Conservation (phyloP, 2,113 vertebrate species). For the Alethe diademata region DNA sequence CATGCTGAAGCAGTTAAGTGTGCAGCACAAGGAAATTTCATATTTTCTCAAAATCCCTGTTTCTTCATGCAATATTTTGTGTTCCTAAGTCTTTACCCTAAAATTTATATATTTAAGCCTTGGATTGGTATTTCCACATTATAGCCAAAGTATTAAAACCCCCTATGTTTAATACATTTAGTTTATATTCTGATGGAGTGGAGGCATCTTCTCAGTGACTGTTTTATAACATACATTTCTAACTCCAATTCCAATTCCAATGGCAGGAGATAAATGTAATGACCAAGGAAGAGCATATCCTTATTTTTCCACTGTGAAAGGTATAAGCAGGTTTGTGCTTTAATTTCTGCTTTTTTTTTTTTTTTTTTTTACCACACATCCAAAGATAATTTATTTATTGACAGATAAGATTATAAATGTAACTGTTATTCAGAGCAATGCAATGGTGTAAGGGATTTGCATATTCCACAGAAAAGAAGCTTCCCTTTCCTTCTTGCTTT, state of each 20-base stretch:
- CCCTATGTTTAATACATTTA: not conserved
- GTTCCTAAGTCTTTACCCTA: not conserved
- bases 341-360: not conserved
- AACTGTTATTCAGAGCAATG: not conserved
- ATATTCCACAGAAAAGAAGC: not conserved
- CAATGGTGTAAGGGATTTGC: not conserved
- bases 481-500: not conserved
- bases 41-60: not conserved
- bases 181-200: accelerated
- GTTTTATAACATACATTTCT: not conserved
- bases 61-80: not conserved
- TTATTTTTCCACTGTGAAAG: not conserved
- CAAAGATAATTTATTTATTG: not conserved
- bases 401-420: not conserved
- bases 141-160: not conserved
- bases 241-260: not conserved
- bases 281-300: not conserved
- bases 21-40: not conserved
- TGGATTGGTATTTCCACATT: not conserved
- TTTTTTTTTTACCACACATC: accelerated
- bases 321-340: not conserved
- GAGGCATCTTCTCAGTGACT: not conserved
- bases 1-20: not conserved
- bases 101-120: not conserved
- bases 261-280: not conserved